Conservation (phyloP, 2,888 invertebrate genomes). For the Drosophila vallismaia region DNA sequence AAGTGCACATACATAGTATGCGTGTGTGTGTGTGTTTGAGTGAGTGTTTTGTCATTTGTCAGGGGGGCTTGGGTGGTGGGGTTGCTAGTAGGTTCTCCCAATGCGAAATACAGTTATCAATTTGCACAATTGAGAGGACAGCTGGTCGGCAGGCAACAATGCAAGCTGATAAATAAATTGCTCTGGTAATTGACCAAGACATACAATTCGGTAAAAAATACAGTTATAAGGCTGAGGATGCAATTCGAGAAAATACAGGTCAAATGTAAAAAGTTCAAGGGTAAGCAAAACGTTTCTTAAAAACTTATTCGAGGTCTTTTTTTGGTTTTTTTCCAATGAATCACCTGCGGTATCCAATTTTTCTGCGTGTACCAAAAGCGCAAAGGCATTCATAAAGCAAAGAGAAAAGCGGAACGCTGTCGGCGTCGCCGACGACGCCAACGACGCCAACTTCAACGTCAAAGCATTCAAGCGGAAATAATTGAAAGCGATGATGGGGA, state of each 20-base stretch:
- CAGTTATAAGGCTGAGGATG: not conserved
- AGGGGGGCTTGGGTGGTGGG: not conserved
- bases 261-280: too few relatives aligned
- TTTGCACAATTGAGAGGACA: slow-evolving; percentile 16
- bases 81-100: too few relatives aligned
- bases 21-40: slow-evolving; percentile 29
- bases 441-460: not conserved
- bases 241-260: not conserved
- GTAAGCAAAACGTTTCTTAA: too few relatives aligned
- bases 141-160: slow-evolving; percentile 9
- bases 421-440: slow-evolving; percentile 19
- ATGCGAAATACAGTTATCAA: slow-evolving; percentile 13
- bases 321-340: not conserved
- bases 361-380: slow-evolving; percentile 2
- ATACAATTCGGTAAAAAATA: slow-evolving; percentile 12
- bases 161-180: slow-evolving; percentile 62
- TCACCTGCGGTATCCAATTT: not conserved
- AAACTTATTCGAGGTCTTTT: too few relatives aligned
- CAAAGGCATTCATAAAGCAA: slow-evolving; percentile 21
- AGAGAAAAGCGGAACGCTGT: slow-evolving; percentile 19
- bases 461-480: slow-evolving; percentile 59
- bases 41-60: slow-evolving; percentile 26
- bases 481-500: slow-evolving; percentile 45
- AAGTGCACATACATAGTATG: slow-evolving; percentile 2
- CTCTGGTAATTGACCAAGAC: slow-evolving; percentile 57